Evolutionary conservation across 2,797 vertebrate species (phyloP), one percentile per base, ranked within the genome.

Genomic region (Streptopelia turtur): DNA sequence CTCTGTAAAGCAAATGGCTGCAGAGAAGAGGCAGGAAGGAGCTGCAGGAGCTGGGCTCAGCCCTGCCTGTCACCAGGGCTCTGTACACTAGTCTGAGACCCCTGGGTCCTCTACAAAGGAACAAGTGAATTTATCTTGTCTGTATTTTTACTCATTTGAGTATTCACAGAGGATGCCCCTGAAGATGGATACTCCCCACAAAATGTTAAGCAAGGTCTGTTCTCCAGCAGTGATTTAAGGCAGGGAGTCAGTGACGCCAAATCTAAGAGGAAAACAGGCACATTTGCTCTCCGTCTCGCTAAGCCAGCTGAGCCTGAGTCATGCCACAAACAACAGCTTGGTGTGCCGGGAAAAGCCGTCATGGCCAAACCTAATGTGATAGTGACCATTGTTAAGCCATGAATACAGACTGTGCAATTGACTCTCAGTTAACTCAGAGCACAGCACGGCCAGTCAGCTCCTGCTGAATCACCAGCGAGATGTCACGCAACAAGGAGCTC

Each of bases 291-390:
- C 78, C 86, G 85, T 43, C 93, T 91, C 63, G 72, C 83, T 85
- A 87, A 87, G 76, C 89, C 94, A 94, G 94, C 94, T 94, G 96
- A 95, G 84, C 53, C 90, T 93, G 95, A 95, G 63, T 97, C 97
- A 96, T 41, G 68, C 84, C 83, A 65, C 76, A 84, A 94, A 96
- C 89, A 94, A 92, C 80, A 72, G 64, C 66, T 49, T 92, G 91
- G 63, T 75, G 80, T 93, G 93, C 96, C 89, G 87, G 93, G 85
- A 92, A 96, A 94, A 89, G 94, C 90, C 77, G 68, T 91, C 88
- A 78, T 94, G 94, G 89, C 82, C 53, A 70, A 94, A 78, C 66
- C 50, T 53, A 70, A 57, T 13, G 59, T 35, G 68, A 83, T 41
- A 95, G 91, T 72, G 60, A 72, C 95, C 83, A 86, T 24, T 93